Conservation (phyloP, 2,888 invertebrate genomes). For the Caenorhabditis sp. region DNA sequence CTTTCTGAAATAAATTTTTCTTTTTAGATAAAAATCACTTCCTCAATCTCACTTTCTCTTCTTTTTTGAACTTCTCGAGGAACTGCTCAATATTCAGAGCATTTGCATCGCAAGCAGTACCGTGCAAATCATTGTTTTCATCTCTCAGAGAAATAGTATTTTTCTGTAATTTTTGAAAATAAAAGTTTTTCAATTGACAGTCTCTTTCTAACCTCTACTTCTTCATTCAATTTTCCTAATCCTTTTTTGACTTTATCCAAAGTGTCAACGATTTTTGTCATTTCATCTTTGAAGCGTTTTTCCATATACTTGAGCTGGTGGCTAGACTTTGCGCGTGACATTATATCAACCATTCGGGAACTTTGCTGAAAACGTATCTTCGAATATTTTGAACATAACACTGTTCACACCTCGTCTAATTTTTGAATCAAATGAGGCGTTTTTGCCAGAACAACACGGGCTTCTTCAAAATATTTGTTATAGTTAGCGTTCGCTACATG, state of each 20-base stretch:
- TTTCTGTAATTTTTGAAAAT: neutral
- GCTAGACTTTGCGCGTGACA: constrained; percentile 14
- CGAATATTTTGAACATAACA: neutral
- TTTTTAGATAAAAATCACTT: neutral
- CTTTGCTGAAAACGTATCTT: neutral
- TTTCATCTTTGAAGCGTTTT: neutral
- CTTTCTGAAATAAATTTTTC: neutral
- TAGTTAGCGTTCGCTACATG: neutral
- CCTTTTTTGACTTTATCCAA: neutral
- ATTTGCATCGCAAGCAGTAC: neutral
- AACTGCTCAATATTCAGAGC: neutral
- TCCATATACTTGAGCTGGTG: neutral
- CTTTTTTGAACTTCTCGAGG: neutral
- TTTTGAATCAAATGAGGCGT: neutral
- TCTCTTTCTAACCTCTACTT: neutral
- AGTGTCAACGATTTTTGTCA: neutral
- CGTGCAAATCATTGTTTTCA: neutral
- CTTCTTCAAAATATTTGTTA: neutral
- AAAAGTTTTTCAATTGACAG: too few relatives aligned
- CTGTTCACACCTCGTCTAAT: neutral
- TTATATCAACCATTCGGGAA: constrained; percentile 7
- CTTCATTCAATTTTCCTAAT: neutral
- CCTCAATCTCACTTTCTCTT: neutral
- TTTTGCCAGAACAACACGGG: neutral
- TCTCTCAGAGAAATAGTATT: neutral